Conservation (phyloP, 2,113 vertebrate species). For the Lates calcarifer region DNA sequence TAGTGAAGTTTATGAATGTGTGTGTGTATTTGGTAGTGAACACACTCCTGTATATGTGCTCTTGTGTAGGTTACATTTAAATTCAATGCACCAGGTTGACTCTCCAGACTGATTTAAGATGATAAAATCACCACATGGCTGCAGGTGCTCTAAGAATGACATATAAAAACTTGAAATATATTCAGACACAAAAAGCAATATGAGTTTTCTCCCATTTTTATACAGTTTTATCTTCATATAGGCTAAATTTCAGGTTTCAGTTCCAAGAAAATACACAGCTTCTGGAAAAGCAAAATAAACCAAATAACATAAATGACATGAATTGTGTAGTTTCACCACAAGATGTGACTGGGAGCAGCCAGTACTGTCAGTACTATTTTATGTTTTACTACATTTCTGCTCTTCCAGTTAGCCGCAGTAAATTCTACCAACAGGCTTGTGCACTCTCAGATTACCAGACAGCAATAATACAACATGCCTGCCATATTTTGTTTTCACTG, state of each 20-base stretch:
- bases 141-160: neutral
- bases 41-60: neutral
- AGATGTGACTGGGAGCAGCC: constrained; percentile 7
- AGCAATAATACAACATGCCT: constrained; percentile 43
- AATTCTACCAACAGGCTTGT: constrained; percentile 51
- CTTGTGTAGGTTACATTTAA: neutral
- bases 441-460: constrained; percentile 42
- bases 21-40: constrained; percentile 18
- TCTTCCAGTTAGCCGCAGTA: constrained; percentile 36
- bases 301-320: neutral
- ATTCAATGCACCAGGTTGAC: neutral
- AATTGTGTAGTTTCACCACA: constrained; percentile 15
- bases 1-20: constrained; percentile 31
- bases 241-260: neutral
- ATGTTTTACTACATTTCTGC: constrained; percentile 15
- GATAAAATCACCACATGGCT: neutral
- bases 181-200: neutral
- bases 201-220: neutral
- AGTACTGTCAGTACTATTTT: constrained; percentile 34
- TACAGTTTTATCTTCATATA: neutral
- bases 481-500: constrained; percentile 54
- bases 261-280: neutral
- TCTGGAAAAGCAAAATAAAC: neutral
- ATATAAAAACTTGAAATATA: neutral
- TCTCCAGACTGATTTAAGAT: neutral